These are phyloP conservation scores for Zaprionus ghesquierei DNA, from an alignment of 1,140 invertebrate species.

Conservation along the genomic window DNA sequence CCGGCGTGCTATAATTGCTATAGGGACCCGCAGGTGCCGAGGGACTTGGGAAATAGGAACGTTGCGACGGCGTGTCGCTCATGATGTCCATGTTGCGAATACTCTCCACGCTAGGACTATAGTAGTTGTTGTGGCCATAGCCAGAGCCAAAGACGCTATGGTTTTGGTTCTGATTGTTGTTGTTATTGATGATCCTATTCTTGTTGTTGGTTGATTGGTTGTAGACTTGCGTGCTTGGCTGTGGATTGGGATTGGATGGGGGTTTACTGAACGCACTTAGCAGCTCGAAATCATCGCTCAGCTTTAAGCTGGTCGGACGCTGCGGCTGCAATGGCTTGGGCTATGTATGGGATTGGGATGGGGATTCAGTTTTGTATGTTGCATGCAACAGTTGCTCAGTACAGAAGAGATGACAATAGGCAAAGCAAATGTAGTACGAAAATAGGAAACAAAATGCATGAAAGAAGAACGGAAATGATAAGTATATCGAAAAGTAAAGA, in stretches of 20 bases:
- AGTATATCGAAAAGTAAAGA: conserved; percentile 42
- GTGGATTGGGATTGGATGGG: conserved; percentile 44
- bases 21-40: conserved; percentile 35
- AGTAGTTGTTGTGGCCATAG: conserved; percentile 30
- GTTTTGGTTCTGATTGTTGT: conserved; percentile 32
- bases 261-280: conserved; percentile 67
- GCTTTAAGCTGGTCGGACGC: conserved; percentile 62
- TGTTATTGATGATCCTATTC: conserved; percentile 25
- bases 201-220: conserved; percentile 19
- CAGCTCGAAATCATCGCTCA: conserved; percentile 53
- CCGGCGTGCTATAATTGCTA: conserved; percentile 41
- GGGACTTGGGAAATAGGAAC: conserved; percentile 52
- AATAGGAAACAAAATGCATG: conserved; percentile 64
- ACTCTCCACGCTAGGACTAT: conserved; percentile 56
- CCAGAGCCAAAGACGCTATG: conserved; percentile 21
- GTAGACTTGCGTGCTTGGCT: conserved; percentile 41
- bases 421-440: conserved; percentile 13
- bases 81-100: conserved; percentile 73
- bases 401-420: conserved; percentile 22
- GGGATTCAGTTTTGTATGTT: conserved; percentile 20
- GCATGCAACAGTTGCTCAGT: conserved; percentile 66
- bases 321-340: conserved; percentile 43
- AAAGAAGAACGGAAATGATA: conserved; percentile 30
- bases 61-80: conserved; percentile 33
- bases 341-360: conserved; percentile 13